Evolutionary conservation across 1,140 invertebrate species (phyloP).

Genomic region (Drosophila erecta): DNA sequence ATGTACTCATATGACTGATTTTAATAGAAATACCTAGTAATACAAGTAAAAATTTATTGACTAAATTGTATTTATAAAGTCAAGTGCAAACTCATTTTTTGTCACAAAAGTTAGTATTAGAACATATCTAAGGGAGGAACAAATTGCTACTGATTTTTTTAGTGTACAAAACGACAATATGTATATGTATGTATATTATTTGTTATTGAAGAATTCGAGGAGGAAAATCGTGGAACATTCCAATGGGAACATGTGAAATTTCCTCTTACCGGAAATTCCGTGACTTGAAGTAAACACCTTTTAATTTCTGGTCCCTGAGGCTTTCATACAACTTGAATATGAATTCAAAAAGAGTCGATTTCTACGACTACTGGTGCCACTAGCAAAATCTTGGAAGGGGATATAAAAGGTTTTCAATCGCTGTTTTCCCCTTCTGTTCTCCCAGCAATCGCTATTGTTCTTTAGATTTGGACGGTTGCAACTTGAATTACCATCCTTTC

Average conservation of each 20-base stretch:
- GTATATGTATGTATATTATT: neutral
- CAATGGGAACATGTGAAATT: conserved; percentile 16
- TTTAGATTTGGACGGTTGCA: conserved; percentile 10
- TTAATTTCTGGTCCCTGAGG: conserved; percentile 28
- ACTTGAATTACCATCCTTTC: conserved; percentile 10
- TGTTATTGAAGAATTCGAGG: neutral
- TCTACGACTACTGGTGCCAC: conserved; percentile 16
- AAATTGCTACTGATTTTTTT: neutral
- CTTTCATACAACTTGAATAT: conserved; percentile 20
- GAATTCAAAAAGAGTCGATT: conserved; percentile 17
- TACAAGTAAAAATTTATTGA: too few species aligned
- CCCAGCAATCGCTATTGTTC: conserved; percentile 50
- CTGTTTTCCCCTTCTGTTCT: neutral
- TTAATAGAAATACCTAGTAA: too few species aligned
- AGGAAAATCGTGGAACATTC: conserved; percentile 27
- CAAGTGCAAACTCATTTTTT: too few species aligned
- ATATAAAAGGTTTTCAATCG: conserved; percentile 20
- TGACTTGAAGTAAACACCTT: conserved; percentile 43
- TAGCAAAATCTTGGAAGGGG: conserved; percentile 21
- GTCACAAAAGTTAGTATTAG: too few species aligned
- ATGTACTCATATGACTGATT: too few species aligned
- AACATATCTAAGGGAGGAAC: neutral
- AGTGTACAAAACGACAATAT: neutral
- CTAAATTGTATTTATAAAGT: too few species aligned
- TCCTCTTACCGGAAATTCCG: conserved; percentile 31